Base-by-base conservation (phyloP, 1,140 invertebrate genomes). In the Drosophila carrolli region DNA sequence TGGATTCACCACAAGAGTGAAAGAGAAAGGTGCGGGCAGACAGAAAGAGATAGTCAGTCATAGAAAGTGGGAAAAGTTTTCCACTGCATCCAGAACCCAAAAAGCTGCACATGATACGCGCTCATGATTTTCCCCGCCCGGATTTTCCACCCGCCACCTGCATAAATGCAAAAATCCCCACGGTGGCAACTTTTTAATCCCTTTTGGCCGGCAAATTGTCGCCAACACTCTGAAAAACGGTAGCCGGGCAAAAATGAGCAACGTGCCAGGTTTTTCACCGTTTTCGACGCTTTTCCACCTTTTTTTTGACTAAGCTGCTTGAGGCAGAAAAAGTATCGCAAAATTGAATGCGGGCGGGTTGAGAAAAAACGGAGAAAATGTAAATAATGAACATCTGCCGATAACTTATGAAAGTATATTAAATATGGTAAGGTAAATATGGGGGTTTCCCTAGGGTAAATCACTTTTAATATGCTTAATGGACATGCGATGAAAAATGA, bases 101-200 rank as follows among this genome's bases (percentile, higher is more conserved):
- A 46, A 32, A 3, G 47, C 50, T 48, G 27, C 65, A 57, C 65
- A 71, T 50, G 66, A 72, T 72, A 41, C 62, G 32, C 32, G 1
- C 11, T 43, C 29, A 9, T 48, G 14, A 9, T 8, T 54, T n/a
- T 38, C 5, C 9, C 23, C 38, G n/a, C 16, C 51, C 40, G 16
- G 10, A 40, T 40, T 23, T 46, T 11, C 32, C 54, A 9, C 27
- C 40, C 10, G 10, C 16, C 58, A 8, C 16, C 43, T 56, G 82
- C 81, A 85, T 86, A 75, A 86, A 85, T 85, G 82, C 75, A 86
- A 78, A 82, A 78, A 47, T 56, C 63, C 58, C 29, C 44, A 40
- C 54, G 65, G 35, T 43, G 78, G 70, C 83, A 88, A 85, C 83
- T 88, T 85, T 85, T 85, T 78, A 85, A 85, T 85, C 82, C 82